Conservation (phyloP, 2,113 vertebrate species). For the Gracilinanus agilis region DNA sequence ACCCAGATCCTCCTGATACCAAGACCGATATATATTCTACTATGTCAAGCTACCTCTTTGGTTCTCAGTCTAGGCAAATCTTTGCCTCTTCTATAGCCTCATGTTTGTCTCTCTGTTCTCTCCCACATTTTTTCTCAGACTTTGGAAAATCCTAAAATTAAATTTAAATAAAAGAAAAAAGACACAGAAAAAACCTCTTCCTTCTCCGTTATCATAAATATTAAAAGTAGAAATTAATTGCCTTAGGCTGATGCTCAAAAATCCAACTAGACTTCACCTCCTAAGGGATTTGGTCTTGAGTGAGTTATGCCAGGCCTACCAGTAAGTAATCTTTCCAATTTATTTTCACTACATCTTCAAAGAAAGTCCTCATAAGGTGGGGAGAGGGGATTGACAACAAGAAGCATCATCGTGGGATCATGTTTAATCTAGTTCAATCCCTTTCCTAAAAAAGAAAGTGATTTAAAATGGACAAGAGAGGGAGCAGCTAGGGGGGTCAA, state of each 20-base stretch:
- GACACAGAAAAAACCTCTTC: not conserved
- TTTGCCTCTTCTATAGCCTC: not conserved
- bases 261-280: not conserved
- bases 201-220: not conserved
- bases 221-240: conserved; percentile 36
- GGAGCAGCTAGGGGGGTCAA: no score
- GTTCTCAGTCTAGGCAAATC: not conserved
- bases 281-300: not conserved
- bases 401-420: not conserved
- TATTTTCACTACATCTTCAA: not conserved
- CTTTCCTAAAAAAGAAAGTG: not conserved
- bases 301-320: not conserved
- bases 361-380: not conserved
- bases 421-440: not conserved
- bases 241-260: conserved; percentile 1
- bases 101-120: not conserved
- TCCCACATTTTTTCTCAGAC: not conserved
- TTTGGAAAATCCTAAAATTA: rapidly evolving
- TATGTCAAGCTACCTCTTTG: not conserved
- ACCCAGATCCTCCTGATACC: not conserved
- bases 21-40: rapidly evolving
- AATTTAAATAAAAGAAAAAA: not conserved
- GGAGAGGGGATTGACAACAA: not conserved
- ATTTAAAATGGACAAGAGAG: not conserved
- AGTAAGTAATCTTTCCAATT: not conserved